Evolutionary conservation across 2,888 invertebrate species (phyloP).

Genomic region (Orthosia gracilis): DNA sequence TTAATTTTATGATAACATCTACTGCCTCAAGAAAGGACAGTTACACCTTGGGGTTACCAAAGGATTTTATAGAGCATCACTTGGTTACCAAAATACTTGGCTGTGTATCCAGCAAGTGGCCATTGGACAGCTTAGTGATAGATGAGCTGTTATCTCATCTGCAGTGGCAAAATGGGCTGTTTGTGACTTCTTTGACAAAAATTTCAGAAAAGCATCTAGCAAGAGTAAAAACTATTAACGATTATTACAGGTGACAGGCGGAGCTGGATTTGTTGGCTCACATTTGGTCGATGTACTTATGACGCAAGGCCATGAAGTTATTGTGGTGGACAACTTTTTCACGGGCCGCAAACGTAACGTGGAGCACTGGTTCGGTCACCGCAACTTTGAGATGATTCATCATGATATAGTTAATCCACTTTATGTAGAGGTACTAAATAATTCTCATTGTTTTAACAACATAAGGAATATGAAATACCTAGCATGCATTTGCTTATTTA

Average conservation of each 20-base stretch:
- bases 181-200: too few relatives aligned
- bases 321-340: conserved; percentile 99
- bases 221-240: too few relatives aligned
- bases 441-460: background rate
- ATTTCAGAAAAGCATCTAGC: too few relatives aligned
- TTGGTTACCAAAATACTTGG: too few relatives aligned
- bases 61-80: too few relatives aligned
- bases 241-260: conserved; percentile 95
- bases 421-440: conserved; percentile 94
- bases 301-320: conserved; percentile 98
- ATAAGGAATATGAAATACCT: background rate
- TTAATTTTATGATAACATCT: too few relatives aligned
- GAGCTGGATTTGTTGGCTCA: conserved; percentile 99
- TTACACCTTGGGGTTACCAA: too few relatives aligned
- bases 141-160: too few relatives aligned
- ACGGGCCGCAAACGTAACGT: conserved; percentile 99
- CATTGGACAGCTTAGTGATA: too few relatives aligned
- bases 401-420: conserved; percentile 99
- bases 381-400: conserved; percentile 99
- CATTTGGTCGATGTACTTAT: conserved; percentile 99
- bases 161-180: too few relatives aligned
- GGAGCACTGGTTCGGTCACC: conserved; percentile 99
- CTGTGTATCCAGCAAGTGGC: too few relatives aligned
- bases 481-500: background rate
- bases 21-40: too few relatives aligned